Conservation (phyloP, 23 tunicate species). For the Pegea sp. region DNA sequence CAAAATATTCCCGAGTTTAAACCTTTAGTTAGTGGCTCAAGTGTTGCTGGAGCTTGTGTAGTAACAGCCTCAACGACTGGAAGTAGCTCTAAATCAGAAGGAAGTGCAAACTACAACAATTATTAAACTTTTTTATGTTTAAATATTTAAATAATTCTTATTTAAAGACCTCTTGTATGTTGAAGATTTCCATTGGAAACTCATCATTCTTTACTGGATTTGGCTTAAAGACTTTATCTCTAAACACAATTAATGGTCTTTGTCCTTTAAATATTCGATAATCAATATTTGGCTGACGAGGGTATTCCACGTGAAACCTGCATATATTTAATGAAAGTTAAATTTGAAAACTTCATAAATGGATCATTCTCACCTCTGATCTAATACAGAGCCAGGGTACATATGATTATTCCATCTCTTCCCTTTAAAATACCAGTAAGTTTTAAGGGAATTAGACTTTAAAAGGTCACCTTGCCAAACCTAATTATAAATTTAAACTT, state of each 20-base stretch:
- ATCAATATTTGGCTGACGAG: conserved; percentile 17
- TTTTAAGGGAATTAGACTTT: conserved; percentile 20
- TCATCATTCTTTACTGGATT: conserved; percentile 21
- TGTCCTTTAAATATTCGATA: conserved; percentile 44
- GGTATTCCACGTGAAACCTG: conserved; percentile 24
- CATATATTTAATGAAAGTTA: not conserved
- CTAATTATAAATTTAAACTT: too few species aligned
- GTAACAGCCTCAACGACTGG: conserved; percentile 18
- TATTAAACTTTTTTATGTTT: too few species aligned
- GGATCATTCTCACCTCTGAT: conserved; percentile 41
- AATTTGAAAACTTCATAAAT: too few species aligned
- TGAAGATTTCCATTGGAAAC: conserved; percentile 23
- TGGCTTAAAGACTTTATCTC: conserved; percentile 56
- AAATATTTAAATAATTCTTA: too few species aligned
- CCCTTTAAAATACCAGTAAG: conserved; percentile 28
- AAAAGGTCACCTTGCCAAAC: conserved; percentile 41
- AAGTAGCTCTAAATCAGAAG: conserved; percentile 21
- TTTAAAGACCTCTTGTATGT: conserved; percentile 13
- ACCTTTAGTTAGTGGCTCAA: conserved; percentile 23
- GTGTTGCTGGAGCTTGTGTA: conserved; percentile 16
- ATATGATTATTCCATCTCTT: conserved; percentile 53
- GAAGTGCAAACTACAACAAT: conserved; percentile 10
- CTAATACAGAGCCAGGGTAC: conserved; percentile 46
- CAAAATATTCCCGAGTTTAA: conserved; percentile 22
- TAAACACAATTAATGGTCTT: conserved; percentile 61